Base-by-base conservation (phyloP, 2,888 invertebrate species). In the Monopis laevigella region DNA sequence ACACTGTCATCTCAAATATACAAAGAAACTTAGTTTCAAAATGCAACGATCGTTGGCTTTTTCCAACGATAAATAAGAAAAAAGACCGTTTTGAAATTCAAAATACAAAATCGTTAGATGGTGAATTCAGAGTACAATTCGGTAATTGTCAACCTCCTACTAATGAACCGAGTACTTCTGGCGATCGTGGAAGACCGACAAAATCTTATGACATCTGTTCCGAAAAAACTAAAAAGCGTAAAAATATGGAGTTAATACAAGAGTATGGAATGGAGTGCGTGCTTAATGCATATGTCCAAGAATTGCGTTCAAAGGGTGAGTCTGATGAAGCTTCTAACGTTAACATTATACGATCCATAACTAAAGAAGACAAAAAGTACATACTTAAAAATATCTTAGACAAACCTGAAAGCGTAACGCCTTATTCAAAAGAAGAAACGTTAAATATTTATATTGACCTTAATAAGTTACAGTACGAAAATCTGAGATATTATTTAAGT, bases 171-270 rank as follows among this genome's bases (percentile, higher is more conserved):
- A 13, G 5, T 13, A 13, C 34, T 4, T 13, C 17, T 13, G 34
- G 16, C 4, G 16, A 34, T 4, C 34, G 34, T 21, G 24, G 34
- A 10, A 30, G 41, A 41, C 34, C 41, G 13, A 11, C 41, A 32
- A 41, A 41, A 32, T 13, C 41, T 21, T 41, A 41, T 21, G 34
- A 21, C n/a, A 13, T 10, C 8, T 14, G 41, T 41, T 41, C 41
- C 7, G 41, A 41, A 21, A 41, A 13, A 13, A 41, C 41, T 24
- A 41, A 35, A 17, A 41, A 41, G 26, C 35, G 41, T 11, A 41
- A 41, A 41, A 35, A 41, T 17, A 27, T 35, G 26, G 35, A 41
- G 19, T 30, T 34, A 32, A 32, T 41, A 34, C 24, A 32, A 24
- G 24, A 41, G 32, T 24, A 24, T 11, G 41, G 41, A 32, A 8